A percentile compares a stretch with the other conserved stretches of the same genome.
Conservation (phyloP, 2,797 vertebrate species). For the Sebastes cheni region DNA sequence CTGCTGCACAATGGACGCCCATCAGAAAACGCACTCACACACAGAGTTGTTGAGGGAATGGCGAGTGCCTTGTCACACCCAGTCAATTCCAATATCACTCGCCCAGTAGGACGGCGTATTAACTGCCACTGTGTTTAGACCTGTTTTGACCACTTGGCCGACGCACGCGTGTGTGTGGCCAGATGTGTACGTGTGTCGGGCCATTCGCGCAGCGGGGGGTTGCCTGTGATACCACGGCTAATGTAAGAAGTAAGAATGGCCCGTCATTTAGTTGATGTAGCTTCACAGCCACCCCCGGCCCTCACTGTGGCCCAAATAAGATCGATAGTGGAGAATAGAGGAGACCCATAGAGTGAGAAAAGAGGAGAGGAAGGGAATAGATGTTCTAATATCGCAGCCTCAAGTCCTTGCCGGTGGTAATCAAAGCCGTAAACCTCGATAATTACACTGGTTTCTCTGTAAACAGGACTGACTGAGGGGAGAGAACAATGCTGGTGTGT, state of each 20-base stretch:
- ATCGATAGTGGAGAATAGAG: slow-evolving; percentile 61
- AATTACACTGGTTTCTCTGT: slow-evolving; percentile 62
- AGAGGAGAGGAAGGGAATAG: slow-evolving; percentile 47
- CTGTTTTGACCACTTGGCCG: slow-evolving; percentile 11
- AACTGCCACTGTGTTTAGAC: slow-evolving; percentile 24
- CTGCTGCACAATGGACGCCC: neutral
- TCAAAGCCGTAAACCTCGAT: slow-evolving; percentile 65
- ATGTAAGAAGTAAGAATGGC: slow-evolving; percentile 61
- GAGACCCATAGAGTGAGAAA: slow-evolving; percentile 25
- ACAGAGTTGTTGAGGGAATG: slow-evolving; percentile 11
- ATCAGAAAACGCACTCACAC: neutral
- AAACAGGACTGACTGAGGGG: slow-evolving; percentile 44
- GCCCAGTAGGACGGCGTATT: slow-evolving; percentile 38
- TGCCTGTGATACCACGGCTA: slow-evolving; percentile 40
- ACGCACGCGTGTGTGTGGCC: neutral
- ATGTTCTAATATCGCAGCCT: slow-evolving; percentile 57
- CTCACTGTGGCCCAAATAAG: slow-evolving; percentile 47
- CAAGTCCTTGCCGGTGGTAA: slow-evolving; percentile 51
- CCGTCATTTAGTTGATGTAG: slow-evolving; percentile 66
- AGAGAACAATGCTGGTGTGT: neutral
- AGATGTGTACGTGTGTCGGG: slow-evolving; percentile 6
- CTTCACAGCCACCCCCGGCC: slow-evolving; percentile 47
- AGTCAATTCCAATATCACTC: slow-evolving; percentile 33
- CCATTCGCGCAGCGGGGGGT: slow-evolving; percentile 43
- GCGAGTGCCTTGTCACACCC: slow-evolving; percentile 23